Base-by-base conservation (phyloP, 2,797 vertebrate species). In the Sebastes diploproa region DNA sequence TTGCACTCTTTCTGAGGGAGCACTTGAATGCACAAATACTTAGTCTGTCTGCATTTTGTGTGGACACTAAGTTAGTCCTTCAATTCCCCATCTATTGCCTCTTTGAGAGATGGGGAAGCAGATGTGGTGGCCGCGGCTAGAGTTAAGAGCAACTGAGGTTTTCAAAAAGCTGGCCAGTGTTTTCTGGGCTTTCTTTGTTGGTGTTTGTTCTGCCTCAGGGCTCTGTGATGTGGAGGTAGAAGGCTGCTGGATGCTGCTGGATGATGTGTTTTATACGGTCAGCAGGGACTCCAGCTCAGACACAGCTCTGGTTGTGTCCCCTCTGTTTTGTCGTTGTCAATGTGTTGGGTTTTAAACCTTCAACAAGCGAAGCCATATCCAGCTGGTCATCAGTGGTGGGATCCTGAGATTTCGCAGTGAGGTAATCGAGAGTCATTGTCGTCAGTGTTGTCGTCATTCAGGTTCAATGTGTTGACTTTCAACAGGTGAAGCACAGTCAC, bases 111-210 rank as follows among this genome's bases (percentile, higher is more conserved):
- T 75, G 50, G 23, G 61, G 46, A 68, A 65, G 32, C 16, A 25
- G 52, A 38, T 58, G 32, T 56, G 23, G 25, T 58, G 56, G 64
- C 20, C 0, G 50, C 0, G 18, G 0, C 50, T 34, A 56, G 34
- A 67, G 16, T 22, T 29, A 71, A 30, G 22, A 85, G 11, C 79
- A 80, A 46, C 58, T 55, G 42, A 72, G 30, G 7, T 54, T 80
- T 84, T 64, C 7, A 80, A 68, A 79, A 82, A 72, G 76, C 72
- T 72, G 65, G 42, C 65, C 22, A 67, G 52, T 61, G 34, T 22
- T 58, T 42, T 46, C n/a, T 54, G 54, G 14, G 9, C 20, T 54
- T 63, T 54, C 27, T 66, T 22, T 75, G 4, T 10, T 68, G 34
- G 36, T 54, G 52, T 54, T 64, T 73, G 34, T 61, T 70, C 34